Evolutionary conservation across 2,113 vertebrate species (phyloP), one percentile per base, ranked within the genome.

Genomic region (Trochalopteron elliotii): DNA sequence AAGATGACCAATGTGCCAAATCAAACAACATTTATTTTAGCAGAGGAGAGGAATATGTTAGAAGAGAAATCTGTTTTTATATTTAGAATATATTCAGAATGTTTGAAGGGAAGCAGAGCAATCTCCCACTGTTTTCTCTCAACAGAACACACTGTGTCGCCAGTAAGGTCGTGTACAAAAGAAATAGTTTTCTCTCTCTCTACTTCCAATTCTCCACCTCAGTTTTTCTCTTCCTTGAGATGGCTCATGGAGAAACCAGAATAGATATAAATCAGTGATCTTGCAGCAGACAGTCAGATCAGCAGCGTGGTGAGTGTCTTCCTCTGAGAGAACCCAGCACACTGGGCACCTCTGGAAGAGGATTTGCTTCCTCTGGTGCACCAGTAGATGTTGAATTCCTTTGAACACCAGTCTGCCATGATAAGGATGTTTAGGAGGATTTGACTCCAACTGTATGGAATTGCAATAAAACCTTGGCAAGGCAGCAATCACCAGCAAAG

Each of bases 11-110:
- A n/a, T 21, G 55, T 65, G 94, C 82, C 94, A 97, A 95, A 77
- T 85, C 56, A 95, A 97, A 97, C 90, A 96, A 89, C 35, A 87
- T 94, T 75, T 92, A 50, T 95, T 95, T 93, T 96, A 72, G 23
- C 47, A 67, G 14, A 15, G 37, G 33, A 75, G 56, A 37, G 12
- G 27, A 61, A 78, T 71, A 91, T 39, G 55, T 83, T 83, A 86
- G 47, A 83, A 89, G 45, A 64, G 49, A 86, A 30, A 84, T 94
- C 78, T 96, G 87, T 24, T 97, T 97, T 97, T 89, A 78, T 68
- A 84, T 84, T 96, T 90, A 90, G 81, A 94, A 88, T 90, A 52
- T n/a, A 64, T 92, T 89, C 67, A 81, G 88, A 94, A 70, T 84
- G 20, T 78, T 94, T 89, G 53, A 90, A 87, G 16, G 79, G 57